Evolutionary conservation across 2,888 invertebrate genomes (phyloP), one percentile per base, ranked within the genome.

Genomic region (Drosophila kanekoi): DNA sequence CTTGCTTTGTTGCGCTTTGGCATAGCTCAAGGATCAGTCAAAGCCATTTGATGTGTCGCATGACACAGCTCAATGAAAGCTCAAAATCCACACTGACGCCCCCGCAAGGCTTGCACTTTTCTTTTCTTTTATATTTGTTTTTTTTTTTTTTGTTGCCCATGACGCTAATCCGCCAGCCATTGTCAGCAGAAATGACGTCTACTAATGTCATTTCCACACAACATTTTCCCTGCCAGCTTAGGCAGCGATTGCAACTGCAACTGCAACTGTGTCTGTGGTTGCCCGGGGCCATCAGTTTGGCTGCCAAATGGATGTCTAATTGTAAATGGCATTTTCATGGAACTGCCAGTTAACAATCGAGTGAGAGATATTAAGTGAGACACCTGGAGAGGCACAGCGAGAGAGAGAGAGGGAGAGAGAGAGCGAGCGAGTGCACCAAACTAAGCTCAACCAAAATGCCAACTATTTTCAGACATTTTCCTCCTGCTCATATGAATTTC

Each of bases 131-230:
- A 70, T 65, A 54, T 61, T 73, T 69, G 76, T 61, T 56, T 77
- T 69, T 79, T 63, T n/a, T 58, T 70, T 47, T 52, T 20, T 37
- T 14, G 3, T 62, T 56, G 62, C 61, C 58, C 68, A 53, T 68
- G 60, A 53, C 44, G 74, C 60, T 89, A 87, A 85, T 87, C 79
- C 88, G 73, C 51, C 52, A 64, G 76, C 72, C 89, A 89, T 80
- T 86, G 86, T 86, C 86, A 89, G 83, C 74, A 78, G 53, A 75
- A 87, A 80, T 86, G 74, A 28, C 28, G 28, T 62, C 72, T 51
- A 69, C 72, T 75, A 85, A 85, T 87, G 75, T 67, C 77, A 72
- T 77, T 87, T 77, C 53, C 68, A 73, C 68, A 78, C 63, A 64
- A 65, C 53, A 70, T 77, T 60, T 67, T 64, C 49, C 43, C 35